phyloP scores from a whole-genome alignment of 1,140 invertebrate species.

The Plectrocnemia conspersa region DNA sequence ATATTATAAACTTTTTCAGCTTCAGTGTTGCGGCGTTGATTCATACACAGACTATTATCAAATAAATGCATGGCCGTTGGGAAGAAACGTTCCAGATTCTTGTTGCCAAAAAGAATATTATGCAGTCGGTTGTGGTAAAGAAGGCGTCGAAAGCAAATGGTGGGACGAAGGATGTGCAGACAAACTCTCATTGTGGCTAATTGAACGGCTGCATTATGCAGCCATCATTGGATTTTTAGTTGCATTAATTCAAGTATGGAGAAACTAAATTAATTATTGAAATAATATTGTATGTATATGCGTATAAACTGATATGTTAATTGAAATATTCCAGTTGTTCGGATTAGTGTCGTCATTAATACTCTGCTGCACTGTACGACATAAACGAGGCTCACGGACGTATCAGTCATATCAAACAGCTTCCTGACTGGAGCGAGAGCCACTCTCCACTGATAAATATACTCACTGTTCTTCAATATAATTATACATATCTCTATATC shows the following conservation, averaged over 20 bases:
- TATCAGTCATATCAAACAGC: slow-evolving; percentile 64
- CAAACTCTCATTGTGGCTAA: slow-evolving; percentile 64
- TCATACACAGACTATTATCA: slow-evolving; percentile 80
- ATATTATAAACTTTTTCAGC: slow-evolving; percentile 51
- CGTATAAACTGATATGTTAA: neutral
- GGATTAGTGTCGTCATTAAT: slow-evolving; percentile 72
- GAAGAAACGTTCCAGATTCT: slow-evolving; percentile 71
- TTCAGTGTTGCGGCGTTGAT: slow-evolving; percentile 80
- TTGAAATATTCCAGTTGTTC: slow-evolving; percentile 53
- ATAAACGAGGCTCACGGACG: slow-evolving; percentile 63
- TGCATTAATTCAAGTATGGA: slow-evolving; percentile 59
- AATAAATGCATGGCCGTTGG: slow-evolving; percentile 70
- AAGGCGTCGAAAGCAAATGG: slow-evolving; percentile 56
- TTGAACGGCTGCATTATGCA: slow-evolving; percentile 63
- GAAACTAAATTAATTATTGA: slow-evolving; percentile 8
- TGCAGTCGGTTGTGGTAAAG: slow-evolving; percentile 50
- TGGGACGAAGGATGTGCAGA: slow-evolving; percentile 64
- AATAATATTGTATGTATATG: neutral
- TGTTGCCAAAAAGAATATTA: slow-evolving; percentile 59
- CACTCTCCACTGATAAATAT: slow-evolving; percentile 31
- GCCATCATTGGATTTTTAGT: slow-evolving; percentile 66
- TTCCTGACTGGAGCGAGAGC: slow-evolving; percentile 35
- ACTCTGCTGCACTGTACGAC: slow-evolving; percentile 68
- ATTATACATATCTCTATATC: neutral
- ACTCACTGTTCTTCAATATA: slow-evolving; percentile 23